Percentiles rank a stretch among this genome's conserved stretches.
Conservation (phyloP, 2,888 invertebrate genomes). For the Leucophora obtusa region DNA sequence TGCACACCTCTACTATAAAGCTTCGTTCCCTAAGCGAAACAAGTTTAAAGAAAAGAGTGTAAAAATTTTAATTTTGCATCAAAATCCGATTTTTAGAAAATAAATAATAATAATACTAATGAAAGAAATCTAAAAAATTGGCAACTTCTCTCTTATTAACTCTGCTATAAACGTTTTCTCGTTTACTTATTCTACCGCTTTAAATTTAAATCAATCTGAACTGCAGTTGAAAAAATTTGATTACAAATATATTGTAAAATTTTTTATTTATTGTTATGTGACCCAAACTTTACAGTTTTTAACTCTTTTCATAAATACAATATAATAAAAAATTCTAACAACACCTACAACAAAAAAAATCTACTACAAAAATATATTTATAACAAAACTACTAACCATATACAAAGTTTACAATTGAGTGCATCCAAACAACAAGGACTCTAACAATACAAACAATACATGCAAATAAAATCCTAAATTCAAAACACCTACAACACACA, state of each 20-base stretch:
- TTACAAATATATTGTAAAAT: constrained; percentile 4
- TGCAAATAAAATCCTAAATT: constrained; percentile 14
- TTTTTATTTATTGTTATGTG: constrained; percentile 29
- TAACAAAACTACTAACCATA: constrained; percentile 3
- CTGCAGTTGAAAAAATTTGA: background rate
- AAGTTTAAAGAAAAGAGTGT: too few species aligned
- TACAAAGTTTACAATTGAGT: constrained; percentile 23
- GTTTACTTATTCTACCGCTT: background rate
- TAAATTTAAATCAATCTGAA: background rate
- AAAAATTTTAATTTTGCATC: too few species aligned
- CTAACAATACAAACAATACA: constrained; percentile 4
- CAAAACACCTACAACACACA: background rate
- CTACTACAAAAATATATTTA: background rate
- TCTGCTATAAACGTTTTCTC: too few species aligned
- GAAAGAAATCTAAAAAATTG: too few species aligned
- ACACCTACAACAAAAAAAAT: constrained; percentile 22
- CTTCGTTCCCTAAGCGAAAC: too few species aligned
- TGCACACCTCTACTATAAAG: too few species aligned
- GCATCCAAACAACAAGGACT: constrained; percentile 19
- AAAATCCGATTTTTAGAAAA: too few species aligned
- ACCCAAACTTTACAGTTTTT: constrained; percentile 38
- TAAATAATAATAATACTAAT: too few species aligned
- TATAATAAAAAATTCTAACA: constrained; percentile 18
- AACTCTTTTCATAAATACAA: constrained; percentile 35
- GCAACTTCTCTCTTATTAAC: too few species aligned